Percentiles rank a stretch among this genome's conserved stretches.
phyloP scores from a whole-genome alignment of 92 coral and sea anemone species.

The Diadumene lineata region DNA sequence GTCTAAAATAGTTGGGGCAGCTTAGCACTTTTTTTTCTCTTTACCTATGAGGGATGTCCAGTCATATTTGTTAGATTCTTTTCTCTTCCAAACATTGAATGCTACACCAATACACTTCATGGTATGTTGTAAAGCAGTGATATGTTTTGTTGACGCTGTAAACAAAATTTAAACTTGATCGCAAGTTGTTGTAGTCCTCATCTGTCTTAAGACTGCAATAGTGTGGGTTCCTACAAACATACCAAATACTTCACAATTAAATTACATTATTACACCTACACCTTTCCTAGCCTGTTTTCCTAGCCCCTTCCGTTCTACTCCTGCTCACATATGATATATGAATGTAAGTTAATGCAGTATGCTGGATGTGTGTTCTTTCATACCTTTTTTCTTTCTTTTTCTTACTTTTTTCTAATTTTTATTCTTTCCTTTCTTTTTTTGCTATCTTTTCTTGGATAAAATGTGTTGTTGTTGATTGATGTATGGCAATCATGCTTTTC shows the following conservation, averaged over 20 bases:
- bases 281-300: too few species aligned
- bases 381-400: too few species aligned
- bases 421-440: too few species aligned
- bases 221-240: slow-evolving; percentile 56
- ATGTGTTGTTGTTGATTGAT: too few species aligned
- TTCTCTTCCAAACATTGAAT: slow-evolving; percentile 7
- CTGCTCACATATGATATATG: background rate
- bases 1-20: background rate
- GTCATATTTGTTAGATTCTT: background rate
- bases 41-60: slow-evolving; percentile 19
- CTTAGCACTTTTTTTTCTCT: background rate
- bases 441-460: too few species aligned
- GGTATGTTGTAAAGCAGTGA: background rate
- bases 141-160: background rate
- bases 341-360: background rate
- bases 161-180: background rate
- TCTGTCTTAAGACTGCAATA: slow-evolving; percentile 38
- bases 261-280: background rate
- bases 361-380: too few species aligned
- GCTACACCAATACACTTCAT: slow-evolving; percentile 12
- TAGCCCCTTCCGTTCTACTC: too few species aligned
- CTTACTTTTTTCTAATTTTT: too few species aligned
- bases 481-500: too few species aligned
- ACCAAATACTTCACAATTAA: background rate
- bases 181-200: slow-evolving; percentile 37